A percentile compares a stretch with the other conserved stretches of the same genome.
Conservation (phyloP, 2,888 invertebrate genomes). For the Philhelius pedissequus region DNA sequence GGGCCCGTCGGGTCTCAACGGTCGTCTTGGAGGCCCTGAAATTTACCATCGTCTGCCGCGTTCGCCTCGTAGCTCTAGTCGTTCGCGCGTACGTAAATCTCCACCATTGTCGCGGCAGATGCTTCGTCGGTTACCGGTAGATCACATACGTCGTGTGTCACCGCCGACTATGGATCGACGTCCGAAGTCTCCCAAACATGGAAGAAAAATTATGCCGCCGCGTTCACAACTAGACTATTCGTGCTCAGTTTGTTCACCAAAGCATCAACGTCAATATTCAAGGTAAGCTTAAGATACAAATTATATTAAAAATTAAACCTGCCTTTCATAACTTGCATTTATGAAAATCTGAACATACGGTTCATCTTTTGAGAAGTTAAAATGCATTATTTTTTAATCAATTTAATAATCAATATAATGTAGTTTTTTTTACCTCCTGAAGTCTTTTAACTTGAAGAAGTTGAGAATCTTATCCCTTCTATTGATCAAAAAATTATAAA, state of each 20-base stretch:
- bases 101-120: slow-evolving; percentile 76
- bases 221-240: slow-evolving; percentile 84
- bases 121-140: slow-evolving; percentile 78
- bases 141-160: slow-evolving; percentile 78
- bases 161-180: slow-evolving; percentile 74
- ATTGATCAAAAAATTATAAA: too few species aligned
- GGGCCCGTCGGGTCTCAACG: slow-evolving; percentile 15
- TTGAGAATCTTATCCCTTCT: too few species aligned
- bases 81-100: slow-evolving; percentile 76
- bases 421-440: too few species aligned
- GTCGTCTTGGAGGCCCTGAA: slow-evolving; percentile 69
- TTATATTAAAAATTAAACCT: too few species aligned
- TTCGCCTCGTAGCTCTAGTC: slow-evolving; percentile 77
- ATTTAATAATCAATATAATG: too few species aligned
- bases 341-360: too few species aligned
- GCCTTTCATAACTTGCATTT: too few species aligned
- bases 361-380: too few species aligned
- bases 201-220: slow-evolving; percentile 71
- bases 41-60: slow-evolving; percentile 73
- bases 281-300: slow-evolving; percentile 72
- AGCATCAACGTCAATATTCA: slow-evolving; percentile 77
- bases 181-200: slow-evolving; percentile 75
- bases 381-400: too few species aligned
- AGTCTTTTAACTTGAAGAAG: too few species aligned
- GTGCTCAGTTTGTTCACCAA: slow-evolving; percentile 90